Evolutionary conservation across 2,888 invertebrate genomes (phyloP).

Genomic region (Agrotis ipsilon): DNA sequence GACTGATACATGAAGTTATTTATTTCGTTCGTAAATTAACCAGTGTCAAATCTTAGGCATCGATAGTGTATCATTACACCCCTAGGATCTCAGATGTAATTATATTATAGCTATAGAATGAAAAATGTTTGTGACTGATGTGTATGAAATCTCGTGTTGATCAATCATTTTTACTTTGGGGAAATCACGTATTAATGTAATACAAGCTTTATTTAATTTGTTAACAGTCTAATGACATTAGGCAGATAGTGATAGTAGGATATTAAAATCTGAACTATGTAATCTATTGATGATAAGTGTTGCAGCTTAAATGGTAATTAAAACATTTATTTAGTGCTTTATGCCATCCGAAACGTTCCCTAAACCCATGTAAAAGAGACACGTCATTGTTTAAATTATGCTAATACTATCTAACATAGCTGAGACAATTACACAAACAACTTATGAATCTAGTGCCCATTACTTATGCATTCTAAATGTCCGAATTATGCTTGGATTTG

Average conservation of each 20-base stretch:
- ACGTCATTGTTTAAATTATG: slow-evolving; percentile 14
- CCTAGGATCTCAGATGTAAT: slow-evolving; percentile 84
- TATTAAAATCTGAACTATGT: slow-evolving; percentile 65
- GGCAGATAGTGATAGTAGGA: slow-evolving; percentile 62
- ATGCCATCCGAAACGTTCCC: slow-evolving; percentile 14
- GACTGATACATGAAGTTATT: slow-evolving; percentile 90
- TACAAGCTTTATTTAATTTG: slow-evolving; percentile 70
- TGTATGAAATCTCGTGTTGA: slow-evolving; percentile 64
- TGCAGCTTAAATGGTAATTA: slow-evolving; percentile 57
- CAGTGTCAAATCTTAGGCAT: slow-evolving; percentile 88
- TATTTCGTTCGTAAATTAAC: slow-evolving; percentile 89
- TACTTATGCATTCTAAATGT: slow-evolving; percentile 9
- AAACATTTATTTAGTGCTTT: slow-evolving; percentile 50
- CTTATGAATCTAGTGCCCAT: slow-evolving; percentile 21
- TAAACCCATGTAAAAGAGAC: slow-evolving; percentile 17
- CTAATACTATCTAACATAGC: slow-evolving; percentile 27
- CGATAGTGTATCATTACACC: slow-evolving; percentile 79
- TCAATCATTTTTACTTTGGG: slow-evolving; percentile 59
- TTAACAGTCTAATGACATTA: slow-evolving; percentile 65
- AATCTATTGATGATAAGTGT: slow-evolving; percentile 65
- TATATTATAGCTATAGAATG: slow-evolving; percentile 72
- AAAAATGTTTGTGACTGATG: slow-evolving; percentile 65
- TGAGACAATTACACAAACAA: slow-evolving; percentile 39
- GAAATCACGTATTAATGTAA: slow-evolving; percentile 61
- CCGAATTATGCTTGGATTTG: slow-evolving; percentile 26